Percentiles rank a stretch among this genome's conserved stretches.
These are phyloP conservation scores for Suillia variegata DNA, from an alignment of 2,888 invertebrate species.

Conservation along the genomic window DNA sequence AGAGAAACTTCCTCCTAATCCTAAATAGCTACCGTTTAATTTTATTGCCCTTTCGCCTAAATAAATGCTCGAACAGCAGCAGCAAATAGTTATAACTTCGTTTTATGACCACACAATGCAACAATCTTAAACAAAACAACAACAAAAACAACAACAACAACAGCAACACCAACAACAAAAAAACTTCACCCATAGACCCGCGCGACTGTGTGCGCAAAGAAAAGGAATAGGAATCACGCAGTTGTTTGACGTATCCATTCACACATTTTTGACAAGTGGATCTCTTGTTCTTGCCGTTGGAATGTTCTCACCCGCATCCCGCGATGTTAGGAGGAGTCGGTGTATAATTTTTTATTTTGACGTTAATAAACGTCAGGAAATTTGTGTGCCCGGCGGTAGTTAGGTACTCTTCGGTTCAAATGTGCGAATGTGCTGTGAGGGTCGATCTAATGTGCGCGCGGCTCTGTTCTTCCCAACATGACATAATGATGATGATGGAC, in stretches of 20 bases:
- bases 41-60: slow-evolving; percentile 37
- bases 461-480: slow-evolving; percentile 27
- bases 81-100: too few species aligned
- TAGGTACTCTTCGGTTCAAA: slow-evolving; percentile 24
- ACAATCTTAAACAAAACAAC: too few species aligned
- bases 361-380: slow-evolving; percentile 54
- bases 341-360: slow-evolving; percentile 49
- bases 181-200: too few species aligned
- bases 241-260: slow-evolving; percentile 50
- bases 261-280: slow-evolving; percentile 39
- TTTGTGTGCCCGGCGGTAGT: slow-evolving; percentile 36
- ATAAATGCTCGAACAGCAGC: neutral
- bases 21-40: slow-evolving; percentile 54
- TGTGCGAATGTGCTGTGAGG: neutral
- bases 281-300: too few species aligned
- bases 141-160: too few species aligned
- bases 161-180: too few species aligned
- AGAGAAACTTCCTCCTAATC: slow-evolving; percentile 32
- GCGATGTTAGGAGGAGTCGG: too few species aligned
- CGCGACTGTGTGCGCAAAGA: neutral
- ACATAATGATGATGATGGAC: slow-evolving; percentile 47
- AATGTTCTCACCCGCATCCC: too few species aligned
- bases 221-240: neutral
- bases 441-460: neutral
- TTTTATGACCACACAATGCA: too few species aligned